A percentile compares a stretch with the other conserved stretches of the same genome.
These are phyloP conservation scores for Agriopis marginaria DNA, from an alignment of 2,888 invertebrate genomes.

Conservation along the genomic window DNA sequence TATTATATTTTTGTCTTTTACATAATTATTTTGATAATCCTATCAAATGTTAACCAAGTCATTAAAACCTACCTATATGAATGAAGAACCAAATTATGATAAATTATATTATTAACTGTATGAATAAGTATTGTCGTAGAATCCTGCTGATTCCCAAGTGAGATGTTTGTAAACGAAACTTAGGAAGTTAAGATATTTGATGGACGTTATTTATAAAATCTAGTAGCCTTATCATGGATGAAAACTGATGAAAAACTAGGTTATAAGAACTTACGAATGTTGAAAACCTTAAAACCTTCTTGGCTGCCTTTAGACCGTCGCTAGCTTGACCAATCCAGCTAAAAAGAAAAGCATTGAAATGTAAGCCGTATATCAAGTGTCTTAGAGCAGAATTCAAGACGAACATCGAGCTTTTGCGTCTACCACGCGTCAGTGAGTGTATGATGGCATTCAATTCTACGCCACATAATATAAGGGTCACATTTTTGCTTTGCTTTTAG, in stretches of 20 bases:
- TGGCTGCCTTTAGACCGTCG: background rate
- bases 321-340: background rate
- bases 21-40: background rate
- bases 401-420: no score
- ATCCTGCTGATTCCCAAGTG: constrained; percentile 71
- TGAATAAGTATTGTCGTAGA: constrained; percentile 51
- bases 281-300: background rate
- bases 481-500: background rate
- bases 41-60: background rate
- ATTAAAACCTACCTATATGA: constrained; percentile 41
- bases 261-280: constrained; percentile 16
- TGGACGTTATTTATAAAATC: constrained; percentile 52
- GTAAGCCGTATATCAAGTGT: background rate
- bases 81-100: constrained; percentile 47
- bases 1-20: background rate
- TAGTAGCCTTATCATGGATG: constrained; percentile 31
- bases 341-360: background rate
- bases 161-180: constrained; percentile 69
- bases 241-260: constrained; percentile 29
- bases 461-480: background rate
- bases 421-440: no score
- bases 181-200: constrained; percentile 64
- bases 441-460: background rate
- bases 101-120: constrained; percentile 39
- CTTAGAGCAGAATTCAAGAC: background rate